Evolutionary conservation across 2,888 invertebrate genomes (phyloP).

Genomic region (Andricus quercusramuli): DNA sequence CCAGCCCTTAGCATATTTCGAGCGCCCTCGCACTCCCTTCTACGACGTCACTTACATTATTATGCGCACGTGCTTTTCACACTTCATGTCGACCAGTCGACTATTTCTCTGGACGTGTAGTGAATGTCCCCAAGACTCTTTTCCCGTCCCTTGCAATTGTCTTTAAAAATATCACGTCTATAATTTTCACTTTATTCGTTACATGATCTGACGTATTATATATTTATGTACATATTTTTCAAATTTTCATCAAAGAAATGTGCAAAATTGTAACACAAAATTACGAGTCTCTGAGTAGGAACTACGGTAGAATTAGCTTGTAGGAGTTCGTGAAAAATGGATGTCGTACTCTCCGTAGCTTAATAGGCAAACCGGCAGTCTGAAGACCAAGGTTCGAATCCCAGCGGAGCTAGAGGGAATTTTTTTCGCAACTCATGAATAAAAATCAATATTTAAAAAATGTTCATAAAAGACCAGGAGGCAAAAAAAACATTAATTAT

Average conservation of each 20-base stretch:
- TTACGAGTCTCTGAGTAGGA: neutral
- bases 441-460: no score
- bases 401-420: no score
- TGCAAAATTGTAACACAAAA: neutral
- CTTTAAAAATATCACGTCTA: neutral
- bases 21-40: neutral
- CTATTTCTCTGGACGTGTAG: neutral
- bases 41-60: constrained; percentile 5
- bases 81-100: no score
- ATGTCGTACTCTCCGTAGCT: no score
- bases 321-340: no score
- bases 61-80: no score
- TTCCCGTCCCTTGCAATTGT: neutral
- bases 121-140: neutral
- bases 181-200: neutral
- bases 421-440: no score
- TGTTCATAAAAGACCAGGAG: no score
- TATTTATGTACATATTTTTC: neutral
- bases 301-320: no score
- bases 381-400: no score
- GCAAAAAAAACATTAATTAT: no score
- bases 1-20: constrained; percentile 43
- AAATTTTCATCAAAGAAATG: neutral
- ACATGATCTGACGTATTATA: neutral
- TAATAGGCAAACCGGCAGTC: no score